Evolutionary conservation across 2,113 vertebrate species (phyloP).

Genomic region (Prinia subflava): DNA sequence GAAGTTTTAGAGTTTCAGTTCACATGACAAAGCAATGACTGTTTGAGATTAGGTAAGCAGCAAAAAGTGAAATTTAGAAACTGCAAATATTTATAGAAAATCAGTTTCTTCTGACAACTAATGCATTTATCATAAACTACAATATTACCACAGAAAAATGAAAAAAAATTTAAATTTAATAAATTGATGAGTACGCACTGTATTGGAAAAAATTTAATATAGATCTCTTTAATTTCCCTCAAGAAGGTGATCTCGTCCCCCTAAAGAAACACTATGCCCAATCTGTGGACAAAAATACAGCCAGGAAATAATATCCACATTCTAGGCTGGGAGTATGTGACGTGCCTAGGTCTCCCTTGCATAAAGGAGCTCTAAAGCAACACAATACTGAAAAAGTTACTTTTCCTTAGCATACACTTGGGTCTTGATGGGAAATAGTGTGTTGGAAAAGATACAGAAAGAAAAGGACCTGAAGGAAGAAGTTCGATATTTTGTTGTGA

Average conservation of each 20-base stretch:
- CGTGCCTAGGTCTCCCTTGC: neutral
- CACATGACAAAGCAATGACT: neutral
- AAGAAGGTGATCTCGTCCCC: neutral
- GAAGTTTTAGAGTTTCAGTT: neutral
- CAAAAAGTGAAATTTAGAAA: neutral
- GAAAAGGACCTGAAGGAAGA: neutral
- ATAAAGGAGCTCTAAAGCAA: neutral
- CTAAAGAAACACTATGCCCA: neutral
- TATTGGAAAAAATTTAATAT: neutral
- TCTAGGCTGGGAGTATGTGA: neutral
- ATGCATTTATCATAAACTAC: neutral
- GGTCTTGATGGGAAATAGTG: neutral
- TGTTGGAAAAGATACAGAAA: neutral
- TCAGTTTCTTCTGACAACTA: neutral
- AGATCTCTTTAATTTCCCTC: neutral
- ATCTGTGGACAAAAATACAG: neutral
- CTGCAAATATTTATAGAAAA: neutral
- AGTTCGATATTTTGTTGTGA: neutral
- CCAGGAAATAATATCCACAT: neutral
- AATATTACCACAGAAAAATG: neutral
- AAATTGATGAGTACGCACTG: neutral
- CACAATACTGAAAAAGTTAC: neutral
- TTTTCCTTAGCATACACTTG: neutral
- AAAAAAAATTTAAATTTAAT: neutral
- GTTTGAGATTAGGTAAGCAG: neutral